Evolutionary conservation across 1,140 invertebrate genomes (phyloP), one percentile per base, ranked within the genome.

Genomic region (Trichonephila clavipes): DNA sequence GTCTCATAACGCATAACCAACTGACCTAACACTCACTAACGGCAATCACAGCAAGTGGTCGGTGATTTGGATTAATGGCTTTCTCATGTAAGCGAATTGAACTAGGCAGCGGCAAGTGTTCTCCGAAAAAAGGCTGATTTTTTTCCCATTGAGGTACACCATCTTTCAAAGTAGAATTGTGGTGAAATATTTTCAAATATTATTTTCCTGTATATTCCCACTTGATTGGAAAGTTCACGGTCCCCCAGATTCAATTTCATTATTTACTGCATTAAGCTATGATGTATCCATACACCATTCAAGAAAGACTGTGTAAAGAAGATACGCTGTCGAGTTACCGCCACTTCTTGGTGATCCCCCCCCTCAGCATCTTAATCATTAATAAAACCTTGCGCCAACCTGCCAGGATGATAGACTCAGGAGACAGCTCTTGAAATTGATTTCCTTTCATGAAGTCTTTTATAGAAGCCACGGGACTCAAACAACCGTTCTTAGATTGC

Each of bases 371-470:
- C 82, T 58, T 8, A 1, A 51, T 83, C 82, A 83, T 83, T 83
- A 83, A 83, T 83, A 83, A 83, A 83, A 83, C n/a, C 82, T 28
- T 59, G 82, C 82, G 82, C 51, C 82, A 24, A 83, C 44, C 82
- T 83, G 82, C 28, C 72, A 77, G 34, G 18, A 77, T 77, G 72
- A 77, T 77, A 18, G 72, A 59, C 82, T 83, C 82, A 21, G 82
- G 82, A 83, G 82, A 83, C 82, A 58, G 77, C 77, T 59, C 82
- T 83, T 83, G 40, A 83, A 83, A 83, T 83, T 83, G 82, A 83
- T 83, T 83, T 83, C 82, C 44, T 83, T 83, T 83, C 82, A 59
- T 51, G 51, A 83, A 83, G 82, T 83, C 82, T 59, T 83, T 83
- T 83, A 83, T 58, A 83, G 82, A 83, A 83, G 82, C 51, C 19